Percentiles rank a stretch among this genome's conserved stretches.
Evolutionary conservation across 2,888 invertebrate genomes (phyloP).

Genomic region (Panzeria rudis): DNA sequence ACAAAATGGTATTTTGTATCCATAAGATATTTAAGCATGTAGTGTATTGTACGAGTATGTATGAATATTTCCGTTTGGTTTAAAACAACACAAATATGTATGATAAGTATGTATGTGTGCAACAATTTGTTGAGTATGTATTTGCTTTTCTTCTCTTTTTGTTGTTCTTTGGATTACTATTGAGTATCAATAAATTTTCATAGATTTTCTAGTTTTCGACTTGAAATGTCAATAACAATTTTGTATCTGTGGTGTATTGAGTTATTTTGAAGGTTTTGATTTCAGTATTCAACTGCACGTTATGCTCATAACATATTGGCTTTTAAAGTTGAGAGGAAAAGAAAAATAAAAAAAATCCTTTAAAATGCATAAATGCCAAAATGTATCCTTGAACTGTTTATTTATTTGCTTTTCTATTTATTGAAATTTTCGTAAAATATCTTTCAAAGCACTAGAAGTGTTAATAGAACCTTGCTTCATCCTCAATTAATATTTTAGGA

Average conservation of each 20-base stretch:
- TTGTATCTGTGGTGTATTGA: not conserved
- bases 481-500: no score
- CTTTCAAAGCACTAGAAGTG: not conserved
- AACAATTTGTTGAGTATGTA: not conserved
- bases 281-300: conserved; percentile 4
- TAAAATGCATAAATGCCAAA: conserved; percentile 59
- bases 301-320: conserved; percentile 11
- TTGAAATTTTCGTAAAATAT: not conserved
- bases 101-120: not conserved
- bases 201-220: conserved; percentile 27
- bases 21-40: not conserved
- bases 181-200: conserved; percentile 34
- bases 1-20: conserved; percentile 9
- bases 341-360: conserved; percentile 8
- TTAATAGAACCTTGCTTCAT: no score
- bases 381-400: conserved; percentile 64
- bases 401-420: conserved; percentile 10
- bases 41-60: not conserved
- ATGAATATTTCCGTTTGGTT: not conserved
- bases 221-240: conserved; percentile 47
- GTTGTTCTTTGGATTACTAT: not conserved
- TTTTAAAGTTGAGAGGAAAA: not conserved
- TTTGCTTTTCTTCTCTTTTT: not conserved
- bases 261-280: conserved; percentile 32
- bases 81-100: conserved; percentile 2